Conservation (phyloP, 2,113 vertebrate species). For the Epinephelus moara region DNA sequence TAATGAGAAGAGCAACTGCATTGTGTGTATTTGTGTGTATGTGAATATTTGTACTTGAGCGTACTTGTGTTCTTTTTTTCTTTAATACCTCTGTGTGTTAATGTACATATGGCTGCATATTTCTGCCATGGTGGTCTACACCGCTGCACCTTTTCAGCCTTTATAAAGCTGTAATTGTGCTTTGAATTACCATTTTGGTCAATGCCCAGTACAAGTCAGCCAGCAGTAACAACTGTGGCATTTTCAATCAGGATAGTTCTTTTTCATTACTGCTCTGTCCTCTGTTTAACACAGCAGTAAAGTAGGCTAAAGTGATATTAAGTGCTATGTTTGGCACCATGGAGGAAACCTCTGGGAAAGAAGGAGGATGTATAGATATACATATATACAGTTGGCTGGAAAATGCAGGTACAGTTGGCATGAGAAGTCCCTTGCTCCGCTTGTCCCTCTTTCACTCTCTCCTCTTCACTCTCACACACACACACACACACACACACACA, state of each 20-base stretch:
- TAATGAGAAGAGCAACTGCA: conserved; percentile 27
- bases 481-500: not conserved
- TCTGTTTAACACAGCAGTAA: conserved; percentile 53
- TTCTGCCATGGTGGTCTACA: not conserved
- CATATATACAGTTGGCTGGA: not conserved
- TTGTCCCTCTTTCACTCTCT: not conserved
- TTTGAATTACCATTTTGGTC: conserved; percentile 31
- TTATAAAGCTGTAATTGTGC: conserved; percentile 36
- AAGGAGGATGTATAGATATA: not conserved
- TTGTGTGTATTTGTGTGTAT: not conserved
- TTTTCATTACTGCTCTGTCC: conserved; percentile 54
- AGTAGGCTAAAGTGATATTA: conserved; percentile 54
- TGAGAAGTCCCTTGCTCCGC: not conserved
- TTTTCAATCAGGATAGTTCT: conserved; percentile 52
- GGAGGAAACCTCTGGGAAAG: conserved; percentile 12
- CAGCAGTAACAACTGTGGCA: conserved; percentile 36
- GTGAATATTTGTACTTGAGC: not conserved
- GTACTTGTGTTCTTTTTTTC: not conserved
- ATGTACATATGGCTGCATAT: not conserved
- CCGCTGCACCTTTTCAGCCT: not conserved
- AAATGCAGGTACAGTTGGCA: not conserved
- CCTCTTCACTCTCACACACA: not conserved
- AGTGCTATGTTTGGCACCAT: conserved; percentile 21
- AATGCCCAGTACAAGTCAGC: conserved; percentile 16
- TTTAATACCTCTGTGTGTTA: not conserved